Conservation (phyloP, 2,797 vertebrate species). For the Xiphophorus birchmanni region DNA sequence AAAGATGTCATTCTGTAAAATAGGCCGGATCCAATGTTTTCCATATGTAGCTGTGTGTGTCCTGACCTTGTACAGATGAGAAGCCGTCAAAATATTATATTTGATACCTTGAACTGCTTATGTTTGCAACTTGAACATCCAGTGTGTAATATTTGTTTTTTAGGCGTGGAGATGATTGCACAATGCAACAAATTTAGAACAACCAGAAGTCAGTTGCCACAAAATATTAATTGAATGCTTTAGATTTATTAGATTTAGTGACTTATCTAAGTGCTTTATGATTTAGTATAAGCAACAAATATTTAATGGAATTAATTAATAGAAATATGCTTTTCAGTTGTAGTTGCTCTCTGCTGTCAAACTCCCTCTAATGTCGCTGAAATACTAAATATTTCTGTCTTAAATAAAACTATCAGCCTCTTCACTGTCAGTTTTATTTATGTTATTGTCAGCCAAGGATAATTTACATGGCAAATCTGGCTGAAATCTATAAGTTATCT, state of each 20-base stretch:
- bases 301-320: neutral
- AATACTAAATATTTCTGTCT: neutral
- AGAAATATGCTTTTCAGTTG: neutral
- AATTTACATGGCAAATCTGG: neutral
- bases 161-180: neutral
- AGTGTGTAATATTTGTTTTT: neutral
- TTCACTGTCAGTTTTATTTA: neutral
- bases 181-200: neutral
- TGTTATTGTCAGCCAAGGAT: neutral
- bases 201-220: no score
- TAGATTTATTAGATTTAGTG: neutral
- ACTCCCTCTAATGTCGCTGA: neutral
- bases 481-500: neutral
- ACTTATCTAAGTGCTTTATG: neutral
- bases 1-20: neutral
- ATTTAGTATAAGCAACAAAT: neutral
- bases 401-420: neutral
- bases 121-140: neutral
- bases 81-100: neutral
- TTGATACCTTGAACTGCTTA: neutral
- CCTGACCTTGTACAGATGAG: neutral
- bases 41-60: constrained; percentile 9
- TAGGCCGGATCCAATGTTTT: neutral
- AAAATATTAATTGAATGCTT: neutral
- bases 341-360: neutral